Evolutionary conservation across 1,140 invertebrate genomes (phyloP).

Genomic region (Drosophila pseudoobscura): DNA sequence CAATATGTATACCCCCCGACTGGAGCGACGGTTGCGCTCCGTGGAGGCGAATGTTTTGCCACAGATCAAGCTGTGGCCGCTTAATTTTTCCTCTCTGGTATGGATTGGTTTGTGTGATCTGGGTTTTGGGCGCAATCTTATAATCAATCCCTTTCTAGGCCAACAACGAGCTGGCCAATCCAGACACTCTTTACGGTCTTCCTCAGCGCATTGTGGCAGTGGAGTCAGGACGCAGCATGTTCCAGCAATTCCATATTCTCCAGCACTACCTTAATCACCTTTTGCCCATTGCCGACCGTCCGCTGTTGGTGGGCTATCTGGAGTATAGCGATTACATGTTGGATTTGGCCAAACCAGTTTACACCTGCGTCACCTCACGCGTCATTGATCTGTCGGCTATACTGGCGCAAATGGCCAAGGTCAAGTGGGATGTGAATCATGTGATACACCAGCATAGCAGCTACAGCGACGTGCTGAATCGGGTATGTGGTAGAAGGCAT

Average conservation of each 20-base stretch:
- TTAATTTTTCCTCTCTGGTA: conserved; percentile 81
- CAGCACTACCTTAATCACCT: conserved; percentile 92
- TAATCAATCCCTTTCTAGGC: conserved; percentile 58
- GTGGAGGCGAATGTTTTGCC: conserved; percentile 88
- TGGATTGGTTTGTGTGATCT: background rate
- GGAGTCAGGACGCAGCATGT: conserved; percentile 95
- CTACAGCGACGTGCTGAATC: conserved; percentile 91
- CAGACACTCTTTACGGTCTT: conserved; percentile 91
- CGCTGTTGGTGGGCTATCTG: conserved; percentile 79
- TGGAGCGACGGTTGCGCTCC: conserved; percentile 89
- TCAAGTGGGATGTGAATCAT: conserved; percentile 98
- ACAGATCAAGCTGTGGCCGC: conserved; percentile 77
- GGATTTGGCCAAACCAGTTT: conserved; percentile 93
- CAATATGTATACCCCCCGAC: conserved; percentile 87
- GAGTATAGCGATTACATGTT: conserved; percentile 84
- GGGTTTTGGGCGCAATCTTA: no score
- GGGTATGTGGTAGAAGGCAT: conserved; percentile 83
- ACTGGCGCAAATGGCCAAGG: conserved; percentile 93
- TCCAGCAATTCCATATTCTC: conserved; percentile 93
- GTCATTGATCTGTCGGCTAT: conserved; percentile 92
- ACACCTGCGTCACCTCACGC: conserved; percentile 91
- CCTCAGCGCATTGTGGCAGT: conserved; percentile 94
- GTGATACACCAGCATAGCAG: conserved; percentile 97
- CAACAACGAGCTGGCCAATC: conserved; percentile 86
- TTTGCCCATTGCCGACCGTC: conserved; percentile 84